phyloP scores from a whole-genome alignment of 2,113 vertebrate genomes.

The Myotis yumanensis region DNA sequence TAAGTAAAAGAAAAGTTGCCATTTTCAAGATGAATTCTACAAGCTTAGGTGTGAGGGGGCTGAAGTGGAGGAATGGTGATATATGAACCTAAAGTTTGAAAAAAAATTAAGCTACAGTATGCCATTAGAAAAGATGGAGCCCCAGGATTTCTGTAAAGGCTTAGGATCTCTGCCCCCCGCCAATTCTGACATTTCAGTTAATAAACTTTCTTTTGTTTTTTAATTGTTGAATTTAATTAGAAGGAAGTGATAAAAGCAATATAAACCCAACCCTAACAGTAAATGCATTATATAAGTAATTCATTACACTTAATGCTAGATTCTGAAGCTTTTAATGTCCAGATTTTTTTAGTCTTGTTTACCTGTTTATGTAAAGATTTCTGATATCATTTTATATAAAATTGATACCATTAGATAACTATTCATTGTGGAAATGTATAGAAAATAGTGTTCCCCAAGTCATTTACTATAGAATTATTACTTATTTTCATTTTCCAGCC shows the following conservation, averaged over 20 bases:
- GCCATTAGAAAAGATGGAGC: slow-evolving; percentile 4
- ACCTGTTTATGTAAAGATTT: slow-evolving; percentile 49
- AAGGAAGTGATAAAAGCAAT: slow-evolving; percentile 39
- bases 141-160: neutral
- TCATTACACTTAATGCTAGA: slow-evolving; percentile 43
- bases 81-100: neutral
- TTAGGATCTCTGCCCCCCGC: neutral
- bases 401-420: slow-evolving; percentile 2
- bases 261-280: slow-evolving; percentile 45
- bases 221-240: slow-evolving; percentile 59
- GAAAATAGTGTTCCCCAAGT: neutral
- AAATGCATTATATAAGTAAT: slow-evolving; percentile 21
- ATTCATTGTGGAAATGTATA: slow-evolving; percentile 1
- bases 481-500: slow-evolving; percentile 48
- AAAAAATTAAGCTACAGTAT: slow-evolving; percentile 13
- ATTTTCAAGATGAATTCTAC: slow-evolving; percentile 14
- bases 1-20: neutral
- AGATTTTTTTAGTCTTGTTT: neutral
- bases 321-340: neutral
- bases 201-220: slow-evolving; percentile 43
- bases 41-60: neutral
- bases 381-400: slow-evolving; percentile 34
- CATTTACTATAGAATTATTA: neutral
- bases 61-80: neutral
- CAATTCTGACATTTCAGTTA: slow-evolving; percentile 5